Conservation (phyloP, 2,888 invertebrate species). For the Zaprionus lineosus region DNA sequence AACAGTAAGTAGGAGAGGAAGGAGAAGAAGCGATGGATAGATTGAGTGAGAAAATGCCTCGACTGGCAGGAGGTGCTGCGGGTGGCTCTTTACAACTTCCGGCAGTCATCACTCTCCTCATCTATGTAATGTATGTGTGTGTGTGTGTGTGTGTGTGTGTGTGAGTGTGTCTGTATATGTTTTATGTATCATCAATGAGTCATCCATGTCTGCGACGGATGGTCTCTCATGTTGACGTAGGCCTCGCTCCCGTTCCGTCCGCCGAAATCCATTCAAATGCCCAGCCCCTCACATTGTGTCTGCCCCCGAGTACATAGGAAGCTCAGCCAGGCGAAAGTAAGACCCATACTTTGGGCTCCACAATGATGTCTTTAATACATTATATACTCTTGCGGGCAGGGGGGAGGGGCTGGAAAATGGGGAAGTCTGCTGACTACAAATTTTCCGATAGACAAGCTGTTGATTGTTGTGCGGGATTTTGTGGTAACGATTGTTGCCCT, state of each 20-base stretch:
- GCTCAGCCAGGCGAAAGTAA: conserved; percentile 54
- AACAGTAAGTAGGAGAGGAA: too few species aligned
- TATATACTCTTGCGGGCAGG: conserved; percentile 37
- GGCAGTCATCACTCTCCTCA: too few species aligned
- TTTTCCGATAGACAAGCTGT: conserved; percentile 49
- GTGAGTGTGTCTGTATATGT: neutral
- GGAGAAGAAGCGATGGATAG: too few species aligned
- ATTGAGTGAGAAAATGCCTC: too few species aligned
- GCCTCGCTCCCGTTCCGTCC: too few species aligned
- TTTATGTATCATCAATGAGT: conserved; percentile 44
- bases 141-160: too few species aligned
- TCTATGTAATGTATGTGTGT: too few species aligned
- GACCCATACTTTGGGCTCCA: neutral
- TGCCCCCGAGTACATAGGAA: conserved; percentile 27
- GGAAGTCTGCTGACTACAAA: neutral
- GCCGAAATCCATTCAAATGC: conserved; percentile 2
- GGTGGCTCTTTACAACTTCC: too few species aligned
- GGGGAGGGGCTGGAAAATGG: conserved; percentile 6
- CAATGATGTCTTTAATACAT: conserved; percentile 25
- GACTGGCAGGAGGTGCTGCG: too few species aligned
- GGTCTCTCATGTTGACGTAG: conserved; percentile 29
- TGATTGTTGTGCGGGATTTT: conserved; percentile 52
- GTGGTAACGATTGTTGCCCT: conserved; percentile 4
- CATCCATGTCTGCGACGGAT: conserved; percentile 44
- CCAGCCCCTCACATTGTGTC: conserved; percentile 15